A percentile compares a stretch with the other conserved stretches of the same genome.
Conservation (phyloP, 2,113 vertebrate genomes). For the Numida meleagris region DNA sequence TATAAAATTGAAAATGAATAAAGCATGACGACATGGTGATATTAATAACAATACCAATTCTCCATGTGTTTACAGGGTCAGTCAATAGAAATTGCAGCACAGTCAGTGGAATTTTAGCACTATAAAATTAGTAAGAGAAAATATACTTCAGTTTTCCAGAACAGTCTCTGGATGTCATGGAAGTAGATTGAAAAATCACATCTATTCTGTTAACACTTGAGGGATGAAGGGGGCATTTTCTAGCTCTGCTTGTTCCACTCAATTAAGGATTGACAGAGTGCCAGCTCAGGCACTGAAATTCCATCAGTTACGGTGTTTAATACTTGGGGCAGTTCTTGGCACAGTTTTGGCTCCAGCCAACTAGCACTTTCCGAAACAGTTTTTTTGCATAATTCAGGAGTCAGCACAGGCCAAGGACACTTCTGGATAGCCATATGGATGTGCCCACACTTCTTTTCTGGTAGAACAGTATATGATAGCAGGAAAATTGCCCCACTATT, state of each 20-base stretch:
- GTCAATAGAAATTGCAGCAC: slow-evolving; percentile 1
- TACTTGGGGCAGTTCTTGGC: not conserved
- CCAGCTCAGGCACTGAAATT: slow-evolving; percentile 16
- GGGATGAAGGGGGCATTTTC: not conserved
- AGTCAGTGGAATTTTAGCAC: slow-evolving; percentile 17
- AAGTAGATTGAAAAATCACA: slow-evolving; percentile 15
- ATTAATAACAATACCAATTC: slow-evolving; percentile 29
- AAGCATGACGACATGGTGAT: slow-evolving; percentile 18
- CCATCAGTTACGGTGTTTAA: not conserved
- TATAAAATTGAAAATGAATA: slow-evolving; percentile 47
- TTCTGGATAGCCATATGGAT: not conserved
- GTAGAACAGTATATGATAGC: not conserved
- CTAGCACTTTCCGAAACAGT: not conserved
- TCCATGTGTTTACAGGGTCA: slow-evolving; percentile 16
- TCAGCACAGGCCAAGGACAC: not conserved
- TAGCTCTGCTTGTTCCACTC: not conserved
- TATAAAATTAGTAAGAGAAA: slow-evolving; percentile 33
- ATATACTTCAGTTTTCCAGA: not conserved
- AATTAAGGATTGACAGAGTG: not conserved
- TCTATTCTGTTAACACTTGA: slow-evolving; percentile 4
- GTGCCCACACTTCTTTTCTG: not conserved
- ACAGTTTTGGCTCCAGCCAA: not conserved
- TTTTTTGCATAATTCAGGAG: not conserved
- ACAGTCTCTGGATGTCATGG: not conserved
- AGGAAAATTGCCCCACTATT: not conserved